Evolutionary conservation across 2,888 invertebrate genomes (phyloP).

Genomic region (Drosophila imparisetae): DNA sequence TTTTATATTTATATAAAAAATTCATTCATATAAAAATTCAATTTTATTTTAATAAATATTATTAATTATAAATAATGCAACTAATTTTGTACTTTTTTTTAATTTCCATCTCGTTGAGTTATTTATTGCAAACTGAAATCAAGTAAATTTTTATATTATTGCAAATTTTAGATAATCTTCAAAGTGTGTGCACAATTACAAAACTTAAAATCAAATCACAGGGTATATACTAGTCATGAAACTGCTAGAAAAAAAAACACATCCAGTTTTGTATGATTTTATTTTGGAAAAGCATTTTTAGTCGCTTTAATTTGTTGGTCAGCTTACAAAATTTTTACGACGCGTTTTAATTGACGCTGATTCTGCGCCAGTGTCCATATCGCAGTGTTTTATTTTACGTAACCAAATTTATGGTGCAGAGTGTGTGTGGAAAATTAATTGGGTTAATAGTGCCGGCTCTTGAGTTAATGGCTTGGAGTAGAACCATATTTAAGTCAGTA

Average conservation of each 20-base stretch:
- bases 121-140: not conserved
- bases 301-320: constrained; percentile 55
- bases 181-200: not conserved
- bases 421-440: constrained; percentile 36
- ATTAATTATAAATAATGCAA: not conserved
- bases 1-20: not conserved
- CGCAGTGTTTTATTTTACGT: constrained; percentile 45
- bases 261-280: constrained; percentile 7
- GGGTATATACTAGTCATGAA: constrained; percentile 21
- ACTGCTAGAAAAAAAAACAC: not conserved
- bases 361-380: constrained; percentile 25
- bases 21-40: too few relatives aligned
- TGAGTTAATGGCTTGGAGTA: constrained; percentile 8
- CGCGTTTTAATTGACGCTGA: constrained; percentile 53
- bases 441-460: constrained; percentile 43
- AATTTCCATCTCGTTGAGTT: not conserved
- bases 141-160: not conserved
- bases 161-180: not conserved
- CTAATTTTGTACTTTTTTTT: not conserved
- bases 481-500: constrained; percentile 9
- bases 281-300: constrained; percentile 24
- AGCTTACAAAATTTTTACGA: constrained; percentile 59
- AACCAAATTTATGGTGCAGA: constrained; percentile 47
- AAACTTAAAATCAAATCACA: constrained; percentile 1
- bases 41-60: not conserved